phyloP scores from a whole-genome alignment of 2,888 invertebrate genomes.

The Drosophila antonietae region DNA sequence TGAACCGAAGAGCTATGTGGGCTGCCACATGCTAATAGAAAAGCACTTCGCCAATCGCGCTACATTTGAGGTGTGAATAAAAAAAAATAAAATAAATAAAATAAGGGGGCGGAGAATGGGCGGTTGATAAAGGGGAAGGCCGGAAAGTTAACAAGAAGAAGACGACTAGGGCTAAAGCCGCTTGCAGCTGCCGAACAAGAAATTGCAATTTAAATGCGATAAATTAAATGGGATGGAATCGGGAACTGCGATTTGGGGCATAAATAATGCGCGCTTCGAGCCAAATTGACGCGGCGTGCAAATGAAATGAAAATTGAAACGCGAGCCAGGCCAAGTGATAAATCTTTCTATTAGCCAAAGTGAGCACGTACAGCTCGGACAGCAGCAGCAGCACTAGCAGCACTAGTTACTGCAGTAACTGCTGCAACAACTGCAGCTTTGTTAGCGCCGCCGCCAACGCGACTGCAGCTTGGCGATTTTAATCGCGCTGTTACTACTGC shows the following conservation, averaged over 20 bases:
- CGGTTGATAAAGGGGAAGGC: not conserved
- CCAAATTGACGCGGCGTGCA: conserved; percentile 64
- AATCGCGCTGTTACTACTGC: conserved; percentile 59
- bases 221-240: conserved; percentile 61
- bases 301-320: conserved; percentile 81
- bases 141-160: conserved; percentile 3
- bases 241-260: conserved; percentile 37
- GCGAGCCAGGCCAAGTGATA: conserved; percentile 65
- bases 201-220: conserved; percentile 79
- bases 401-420: not conserved
- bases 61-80: conserved; percentile 74
- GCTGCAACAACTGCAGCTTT: conserved; percentile 35
- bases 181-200: conserved; percentile 58
- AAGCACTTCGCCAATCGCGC: conserved; percentile 69
- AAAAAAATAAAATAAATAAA: not conserved
- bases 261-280: conserved; percentile 63
- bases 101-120: not conserved
- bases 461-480: conserved; percentile 68
- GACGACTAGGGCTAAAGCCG: conserved; percentile 14
- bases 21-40: conserved; percentile 69
- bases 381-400: conserved; percentile 21
- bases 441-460: conserved; percentile 68
- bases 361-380: conserved; percentile 48
- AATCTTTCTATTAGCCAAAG: conserved; percentile 82
- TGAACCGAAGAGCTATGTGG: conserved; percentile 29